phyloP scores from a whole-genome alignment of 2,888 invertebrate species.

The Lasius platythorax region DNA sequence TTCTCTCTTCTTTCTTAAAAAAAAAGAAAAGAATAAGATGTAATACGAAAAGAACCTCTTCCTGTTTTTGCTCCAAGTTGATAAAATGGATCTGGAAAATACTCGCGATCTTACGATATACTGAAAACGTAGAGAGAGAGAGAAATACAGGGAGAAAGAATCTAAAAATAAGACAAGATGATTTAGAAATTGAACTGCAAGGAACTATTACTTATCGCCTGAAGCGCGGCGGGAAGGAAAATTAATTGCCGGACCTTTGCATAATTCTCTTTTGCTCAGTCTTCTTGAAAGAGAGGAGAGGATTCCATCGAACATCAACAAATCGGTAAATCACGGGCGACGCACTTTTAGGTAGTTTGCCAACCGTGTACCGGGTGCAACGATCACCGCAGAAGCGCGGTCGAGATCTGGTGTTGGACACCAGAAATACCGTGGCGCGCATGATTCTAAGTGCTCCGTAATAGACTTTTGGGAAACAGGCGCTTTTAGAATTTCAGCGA shows the following conservation, averaged over 20 bases:
- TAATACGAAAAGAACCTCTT: neutral
- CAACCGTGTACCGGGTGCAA: conserved; percentile 58
- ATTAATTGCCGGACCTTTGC: conserved; percentile 21
- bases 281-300: neutral
- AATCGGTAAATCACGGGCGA: conserved; percentile 36
- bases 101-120: neutral
- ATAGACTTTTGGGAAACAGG: conserved; percentile 76
- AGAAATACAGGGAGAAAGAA: neutral
- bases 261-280: neutral
- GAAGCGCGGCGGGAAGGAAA: neutral
- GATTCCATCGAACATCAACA: conserved; percentile 35
- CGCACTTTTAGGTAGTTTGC: conserved; percentile 22
- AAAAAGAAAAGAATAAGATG: neutral
- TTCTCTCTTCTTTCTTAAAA: neutral
- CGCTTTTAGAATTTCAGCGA: conserved; percentile 76
- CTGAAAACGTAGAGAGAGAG: neutral
- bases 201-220: neutral
- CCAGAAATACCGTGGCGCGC: conserved; percentile 65
- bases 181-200: neutral
- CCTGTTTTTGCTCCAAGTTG: neutral
- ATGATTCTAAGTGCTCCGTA: conserved; percentile 74
- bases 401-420: conserved; percentile 9
- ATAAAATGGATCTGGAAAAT: conserved; percentile 1
- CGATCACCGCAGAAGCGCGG: conserved; percentile 49
- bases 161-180: neutral